Conservation (phyloP, 2,888 invertebrate genomes). For the Aphrophora alni region DNA sequence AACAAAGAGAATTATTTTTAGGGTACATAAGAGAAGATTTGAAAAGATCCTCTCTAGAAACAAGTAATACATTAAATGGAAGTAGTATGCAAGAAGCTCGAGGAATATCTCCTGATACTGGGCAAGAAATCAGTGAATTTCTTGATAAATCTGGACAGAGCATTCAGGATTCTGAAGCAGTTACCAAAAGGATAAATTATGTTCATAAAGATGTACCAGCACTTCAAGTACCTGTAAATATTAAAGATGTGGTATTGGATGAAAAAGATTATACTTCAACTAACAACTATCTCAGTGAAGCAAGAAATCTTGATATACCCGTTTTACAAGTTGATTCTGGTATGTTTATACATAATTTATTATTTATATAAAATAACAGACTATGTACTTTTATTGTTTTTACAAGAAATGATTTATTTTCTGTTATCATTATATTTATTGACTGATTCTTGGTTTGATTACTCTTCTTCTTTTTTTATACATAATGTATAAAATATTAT, state of each 20-base stretch:
- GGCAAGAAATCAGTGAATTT: not conserved
- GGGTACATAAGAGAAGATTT: slow-evolving; percentile 27
- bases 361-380: no score
- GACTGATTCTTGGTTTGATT: not conserved
- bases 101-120: slow-evolving; percentile 30
- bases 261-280: not conserved
- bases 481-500: no score
- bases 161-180: not conserved
- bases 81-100: not conserved
- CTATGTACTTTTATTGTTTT: no score
- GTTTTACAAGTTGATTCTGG: slow-evolving; percentile 49
- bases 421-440: not conserved
- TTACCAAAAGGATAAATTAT: not conserved
- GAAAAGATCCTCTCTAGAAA: not conserved
- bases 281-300: slow-evolving; percentile 52
- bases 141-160: not conserved
- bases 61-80: not conserved
- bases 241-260: not conserved
- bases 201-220: not conserved
- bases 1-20: slow-evolving; percentile 30
- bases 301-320: slow-evolving; percentile 54
- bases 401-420: no score
- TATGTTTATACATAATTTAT: slow-evolving; percentile 13
- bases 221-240: not conserved
- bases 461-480: no score